phyloP scores from a whole-genome alignment of 2,888 invertebrate species.

The Philereme transversata region DNA sequence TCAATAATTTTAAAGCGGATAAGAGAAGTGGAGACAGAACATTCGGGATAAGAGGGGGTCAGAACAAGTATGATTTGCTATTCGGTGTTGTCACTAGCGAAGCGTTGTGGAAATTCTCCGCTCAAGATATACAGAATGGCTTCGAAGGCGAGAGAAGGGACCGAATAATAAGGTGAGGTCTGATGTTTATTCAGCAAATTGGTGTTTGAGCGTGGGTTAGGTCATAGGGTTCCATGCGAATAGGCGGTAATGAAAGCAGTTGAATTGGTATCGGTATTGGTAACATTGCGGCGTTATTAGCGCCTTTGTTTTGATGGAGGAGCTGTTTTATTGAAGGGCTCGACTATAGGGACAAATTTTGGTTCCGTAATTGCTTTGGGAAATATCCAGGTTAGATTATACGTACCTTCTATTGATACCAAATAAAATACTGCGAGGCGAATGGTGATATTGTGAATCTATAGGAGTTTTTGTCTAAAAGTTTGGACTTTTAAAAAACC shows the following conservation, averaged over 20 bases:
- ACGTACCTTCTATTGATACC: slow-evolving; percentile 3
- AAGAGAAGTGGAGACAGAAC: slow-evolving; percentile 86
- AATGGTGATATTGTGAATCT: background rate
- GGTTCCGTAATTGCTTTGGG: slow-evolving; percentile 15
- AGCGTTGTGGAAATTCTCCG: slow-evolving; percentile 95
- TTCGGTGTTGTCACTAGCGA: slow-evolving; percentile 97
- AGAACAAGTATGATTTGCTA: slow-evolving; percentile 91
- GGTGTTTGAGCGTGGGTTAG: slow-evolving; percentile 60
- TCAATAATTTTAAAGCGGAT: slow-evolving; percentile 83
- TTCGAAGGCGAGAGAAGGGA: slow-evolving; percentile 95
- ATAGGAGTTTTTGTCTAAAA: no score
- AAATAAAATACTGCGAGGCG: slow-evolving; percentile 2
- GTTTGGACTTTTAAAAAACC: no score
- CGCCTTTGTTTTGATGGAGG: slow-evolving; percentile 33
- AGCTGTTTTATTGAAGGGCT: slow-evolving; percentile 25
- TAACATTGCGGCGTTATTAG: slow-evolving; percentile 37
- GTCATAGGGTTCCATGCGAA: slow-evolving; percentile 50
- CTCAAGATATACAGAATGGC: slow-evolving; percentile 92
- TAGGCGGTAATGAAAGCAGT: slow-evolving; percentile 56
- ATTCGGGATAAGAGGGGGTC: slow-evolving; percentile 81
- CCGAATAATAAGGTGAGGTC: slow-evolving; percentile 88
- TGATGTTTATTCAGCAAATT: slow-evolving; percentile 76
- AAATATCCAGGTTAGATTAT: slow-evolving; percentile 1
- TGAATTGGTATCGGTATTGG: slow-evolving; percentile 45
- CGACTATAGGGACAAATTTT: slow-evolving; percentile 24